A percentile compares a stretch with the other conserved stretches of the same genome.
Conservation (phyloP, 2,113 vertebrate genomes). For the Microcebus jonahi region DNA sequence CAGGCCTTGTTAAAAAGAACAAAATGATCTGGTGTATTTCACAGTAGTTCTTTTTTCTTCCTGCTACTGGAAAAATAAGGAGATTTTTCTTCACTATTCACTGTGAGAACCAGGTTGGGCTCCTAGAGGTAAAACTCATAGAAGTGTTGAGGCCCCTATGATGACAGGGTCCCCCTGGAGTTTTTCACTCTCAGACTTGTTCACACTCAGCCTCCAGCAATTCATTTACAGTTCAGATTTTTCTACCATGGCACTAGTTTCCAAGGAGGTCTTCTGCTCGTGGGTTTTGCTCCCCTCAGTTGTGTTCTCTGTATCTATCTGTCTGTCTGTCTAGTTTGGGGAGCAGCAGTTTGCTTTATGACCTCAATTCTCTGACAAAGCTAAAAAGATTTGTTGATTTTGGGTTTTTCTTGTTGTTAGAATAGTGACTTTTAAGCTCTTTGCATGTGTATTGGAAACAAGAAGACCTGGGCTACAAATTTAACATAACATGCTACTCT, state of each 20-base stretch:
- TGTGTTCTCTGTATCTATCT: background rate
- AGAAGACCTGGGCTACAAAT: background rate
- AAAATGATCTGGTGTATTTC: background rate
- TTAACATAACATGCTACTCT: background rate
- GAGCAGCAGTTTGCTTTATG: too few relatives aligned
- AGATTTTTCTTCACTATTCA: background rate
- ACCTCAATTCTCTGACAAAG: background rate
- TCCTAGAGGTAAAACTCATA: background rate
- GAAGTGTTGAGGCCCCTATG: accelerated
- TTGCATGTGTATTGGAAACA: background rate
- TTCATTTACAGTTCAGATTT: background rate
- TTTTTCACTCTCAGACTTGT: background rate
- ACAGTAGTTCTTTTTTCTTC: background rate
- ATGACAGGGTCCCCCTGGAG: background rate
- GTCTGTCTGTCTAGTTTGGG: background rate
- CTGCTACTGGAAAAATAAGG: background rate
- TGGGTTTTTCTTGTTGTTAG: background rate
- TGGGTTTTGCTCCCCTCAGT: background rate
- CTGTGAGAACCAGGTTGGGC: background rate
- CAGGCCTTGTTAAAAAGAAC: background rate
- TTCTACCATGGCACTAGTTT: background rate
- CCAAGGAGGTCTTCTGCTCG: background rate
- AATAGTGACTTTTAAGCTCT: background rate
- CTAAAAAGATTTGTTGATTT: background rate
- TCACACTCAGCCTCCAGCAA: background rate